Percentiles rank a stretch among this genome's conserved stretches.
Evolutionary conservation across 2,888 invertebrate genomes (phyloP).

Genomic region (Lepetodrilus schrolli): DNA sequence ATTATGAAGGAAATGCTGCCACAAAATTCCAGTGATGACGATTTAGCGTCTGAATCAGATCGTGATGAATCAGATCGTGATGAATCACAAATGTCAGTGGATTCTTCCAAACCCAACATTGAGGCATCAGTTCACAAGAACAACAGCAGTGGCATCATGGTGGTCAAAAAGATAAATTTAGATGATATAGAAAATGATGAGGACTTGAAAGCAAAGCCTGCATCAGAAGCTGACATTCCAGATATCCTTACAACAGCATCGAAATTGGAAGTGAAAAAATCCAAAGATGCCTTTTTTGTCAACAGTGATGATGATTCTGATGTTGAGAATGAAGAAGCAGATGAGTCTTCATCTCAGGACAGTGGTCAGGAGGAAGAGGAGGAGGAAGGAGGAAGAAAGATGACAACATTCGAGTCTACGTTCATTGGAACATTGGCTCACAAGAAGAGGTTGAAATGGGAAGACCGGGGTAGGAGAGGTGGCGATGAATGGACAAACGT

Average conservation of each 20-base stretch:
- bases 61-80: background rate
- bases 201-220: constrained; percentile 18
- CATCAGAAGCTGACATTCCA: background rate
- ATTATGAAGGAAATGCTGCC: constrained; percentile 2
- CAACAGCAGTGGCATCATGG: constrained; percentile 36
- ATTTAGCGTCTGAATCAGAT: constrained; percentile 10
- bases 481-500: background rate
- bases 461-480: background rate
- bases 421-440: constrained; percentile 30
- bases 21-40: background rate
- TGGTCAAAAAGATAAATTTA: constrained; percentile 52
- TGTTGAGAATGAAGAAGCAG: constrained; percentile 18
- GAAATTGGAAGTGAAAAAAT: constrained; percentile 32
- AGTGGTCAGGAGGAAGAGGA: background rate
- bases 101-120: background rate
- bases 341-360: background rate
- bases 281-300: constrained; percentile 43
- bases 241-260: background rate
- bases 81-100: background rate
- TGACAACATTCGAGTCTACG: constrained; percentile 45
- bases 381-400: constrained; percentile 28
- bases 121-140: background rate
- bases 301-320: constrained; percentile 36
- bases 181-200: constrained; percentile 35
- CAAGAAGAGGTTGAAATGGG: background rate